Evolutionary conservation across 2,797 vertebrate genomes (phyloP), one percentile per base, ranked within the genome.

Genomic region (Sebastes diaconus): DNA sequence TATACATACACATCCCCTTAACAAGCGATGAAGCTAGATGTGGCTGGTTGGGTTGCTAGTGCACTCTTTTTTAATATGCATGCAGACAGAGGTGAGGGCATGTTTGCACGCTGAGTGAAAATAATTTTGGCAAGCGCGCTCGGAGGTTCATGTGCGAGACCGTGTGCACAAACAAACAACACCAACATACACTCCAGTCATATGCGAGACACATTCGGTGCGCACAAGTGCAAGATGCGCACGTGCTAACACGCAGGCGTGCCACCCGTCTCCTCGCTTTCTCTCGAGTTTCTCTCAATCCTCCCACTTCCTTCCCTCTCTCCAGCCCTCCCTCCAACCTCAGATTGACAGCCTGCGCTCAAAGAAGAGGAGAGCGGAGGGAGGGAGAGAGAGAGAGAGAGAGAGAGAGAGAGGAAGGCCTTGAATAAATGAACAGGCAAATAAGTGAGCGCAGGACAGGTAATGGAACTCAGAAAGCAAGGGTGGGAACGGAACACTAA

Each of bases 401-500:
- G 73, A 72, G 50, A n/a, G 16, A 72, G 61, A 72, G 76, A 14
- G 72, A 72, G 75, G 77, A 80, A 85, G 81, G 73, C 54, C 80
- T 73, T 93, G 92, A 94, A 94, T 94, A 93, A 94, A 89, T 92
- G 82, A 94, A 90, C 69, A 93, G 90, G 88, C 91, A 93, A 94
- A 94, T 93, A 93, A 92, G 93, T 84, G 87, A 85, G 91, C 10
- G 73, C 83, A 63, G 85, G 89, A 84, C 90, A 93, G 92, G 92
- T 95, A 94, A 94, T 93, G 94, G 93, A 91, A 88, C 69, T 89
- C 85, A 76, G 88, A 88, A 80, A 88, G 84, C 83, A 79, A 30
- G 84, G 83, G 68, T 76, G 84, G 84, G 78, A 90, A 79, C 11
- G 25, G 81, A 89, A 87, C 88, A 81, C 90, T 90, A 86, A 93